A percentile compares a stretch with the other conserved stretches of the same genome.
Conservation (phyloP, 2,888 invertebrate species). For the Hypercompe scribonia region DNA sequence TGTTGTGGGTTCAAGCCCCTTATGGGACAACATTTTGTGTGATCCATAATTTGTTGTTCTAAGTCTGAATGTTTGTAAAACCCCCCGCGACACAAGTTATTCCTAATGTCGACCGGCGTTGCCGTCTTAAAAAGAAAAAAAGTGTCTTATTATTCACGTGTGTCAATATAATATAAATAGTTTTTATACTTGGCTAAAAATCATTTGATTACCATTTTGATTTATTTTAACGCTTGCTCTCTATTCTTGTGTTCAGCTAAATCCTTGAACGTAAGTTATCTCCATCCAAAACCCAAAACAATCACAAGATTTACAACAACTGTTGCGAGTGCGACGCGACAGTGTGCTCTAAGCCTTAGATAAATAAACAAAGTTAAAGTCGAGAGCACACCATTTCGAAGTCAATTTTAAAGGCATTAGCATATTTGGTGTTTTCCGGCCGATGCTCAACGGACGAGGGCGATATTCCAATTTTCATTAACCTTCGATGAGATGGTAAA, state of each 20-base stretch:
- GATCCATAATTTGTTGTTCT: too few species aligned
- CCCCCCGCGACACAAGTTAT: too few species aligned
- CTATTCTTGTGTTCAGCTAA: not conserved
- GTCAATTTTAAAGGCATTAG: slow-evolving; percentile 76
- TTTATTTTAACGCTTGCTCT: not conserved
- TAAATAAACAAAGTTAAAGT: slow-evolving; percentile 51
- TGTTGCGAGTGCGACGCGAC: slow-evolving; percentile 1
- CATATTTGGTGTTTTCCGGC: slow-evolving; percentile 72
- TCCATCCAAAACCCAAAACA: slow-evolving; percentile 21
- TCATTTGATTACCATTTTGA: not conserved
- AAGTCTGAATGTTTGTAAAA: too few species aligned
- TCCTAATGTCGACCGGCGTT: too few species aligned
- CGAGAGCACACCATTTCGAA: slow-evolving; percentile 57
- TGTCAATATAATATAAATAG: not conserved
- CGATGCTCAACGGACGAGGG: slow-evolving; percentile 50
- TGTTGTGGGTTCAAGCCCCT: too few species aligned
- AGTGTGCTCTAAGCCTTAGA: slow-evolving; percentile 20
- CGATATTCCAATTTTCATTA: slow-evolving; percentile 62
- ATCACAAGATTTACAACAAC: slow-evolving; percentile 25
- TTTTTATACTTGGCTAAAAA: not conserved
- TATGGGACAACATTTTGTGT: too few species aligned
- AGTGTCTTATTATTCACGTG: not conserved
- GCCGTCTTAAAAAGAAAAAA: too few species aligned
- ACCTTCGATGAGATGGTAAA: slow-evolving; percentile 43
- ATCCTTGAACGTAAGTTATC: slow-evolving; percentile 12